A percentile compares a stretch with the other conserved stretches of the same genome.
phyloP scores from a whole-genome alignment of 2,797 vertebrate genomes.

The Amblyopsis hoosieri region DNA sequence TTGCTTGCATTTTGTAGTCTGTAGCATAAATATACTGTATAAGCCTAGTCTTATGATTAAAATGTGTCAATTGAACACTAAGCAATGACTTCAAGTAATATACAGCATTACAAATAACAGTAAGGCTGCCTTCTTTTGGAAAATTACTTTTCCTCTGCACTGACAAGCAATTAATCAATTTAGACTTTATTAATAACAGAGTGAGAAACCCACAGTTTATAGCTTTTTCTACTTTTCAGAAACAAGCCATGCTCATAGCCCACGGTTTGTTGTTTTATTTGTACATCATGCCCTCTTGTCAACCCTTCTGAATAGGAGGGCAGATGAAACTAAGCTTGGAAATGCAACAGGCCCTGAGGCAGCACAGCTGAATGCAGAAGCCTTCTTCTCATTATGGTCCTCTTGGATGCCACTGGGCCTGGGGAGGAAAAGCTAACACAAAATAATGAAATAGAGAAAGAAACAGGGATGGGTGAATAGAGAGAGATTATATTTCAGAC shows the following conservation, averaged over 20 bases:
- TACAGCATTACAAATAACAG: too few relatives aligned
- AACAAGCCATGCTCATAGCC: constrained; percentile 23
- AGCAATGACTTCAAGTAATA: too few relatives aligned
- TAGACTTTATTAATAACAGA: not conserved
- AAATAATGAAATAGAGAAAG: constrained; percentile 18
- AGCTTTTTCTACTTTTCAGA: constrained; percentile 8
- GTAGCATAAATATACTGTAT: not conserved
- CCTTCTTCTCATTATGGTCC: constrained; percentile 61
- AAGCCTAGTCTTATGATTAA: not conserved
- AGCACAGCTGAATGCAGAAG: constrained; percentile 52
- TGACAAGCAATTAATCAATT: too few relatives aligned
- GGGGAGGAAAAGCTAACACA: constrained; percentile 22
- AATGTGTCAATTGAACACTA: not conserved
- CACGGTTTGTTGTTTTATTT: constrained; percentile 45
- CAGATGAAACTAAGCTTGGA: constrained; percentile 52
- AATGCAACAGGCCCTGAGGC: constrained; percentile 55
- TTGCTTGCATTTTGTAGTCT: not conserved
- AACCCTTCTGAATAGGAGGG: constrained; percentile 54
- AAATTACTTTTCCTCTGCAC: too few relatives aligned
- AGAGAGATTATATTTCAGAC: constrained; percentile 42
- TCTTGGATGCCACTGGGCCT: constrained; percentile 48
- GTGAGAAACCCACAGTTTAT: constrained; percentile 7
- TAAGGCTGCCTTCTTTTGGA: too few relatives aligned
- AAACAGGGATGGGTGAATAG: constrained; percentile 33
- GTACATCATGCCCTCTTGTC: constrained; percentile 42